These are phyloP conservation scores for Trinectes maculatus DNA, from an alignment of 2,113 vertebrate species.

Conservation along the genomic window DNA sequence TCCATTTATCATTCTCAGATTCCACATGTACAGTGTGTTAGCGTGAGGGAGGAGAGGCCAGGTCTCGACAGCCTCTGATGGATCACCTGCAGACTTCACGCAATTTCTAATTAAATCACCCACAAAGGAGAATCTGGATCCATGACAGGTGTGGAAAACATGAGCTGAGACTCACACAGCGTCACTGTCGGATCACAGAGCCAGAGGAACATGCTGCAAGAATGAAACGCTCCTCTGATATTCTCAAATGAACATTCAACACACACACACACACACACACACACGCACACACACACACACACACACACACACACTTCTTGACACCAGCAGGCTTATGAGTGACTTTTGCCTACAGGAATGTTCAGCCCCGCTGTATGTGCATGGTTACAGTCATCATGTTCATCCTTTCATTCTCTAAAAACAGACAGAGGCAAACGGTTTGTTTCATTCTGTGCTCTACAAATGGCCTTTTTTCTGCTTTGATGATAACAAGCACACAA, in stretches of 20 bases:
- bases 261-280: too few species aligned
- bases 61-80: conserved; percentile 43
- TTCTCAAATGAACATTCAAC: too few species aligned
- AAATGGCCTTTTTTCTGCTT: neutral
- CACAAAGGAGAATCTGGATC: conserved; percentile 15
- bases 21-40: conserved; percentile 42
- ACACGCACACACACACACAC: too few species aligned
- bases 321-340: neutral
- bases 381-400: too few species aligned
- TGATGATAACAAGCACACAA: too few species aligned
- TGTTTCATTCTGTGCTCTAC: neutral
- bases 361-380: neutral
- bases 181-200: neutral
- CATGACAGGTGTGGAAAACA: conserved; percentile 10
- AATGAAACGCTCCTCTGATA: too few species aligned
- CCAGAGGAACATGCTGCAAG: conserved; percentile 20
- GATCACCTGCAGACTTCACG: conserved; percentile 52
- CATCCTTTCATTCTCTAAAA: too few species aligned
- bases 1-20: conserved; percentile 61
- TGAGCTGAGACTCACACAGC: conserved; percentile 4
- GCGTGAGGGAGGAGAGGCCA: conserved; percentile 25
- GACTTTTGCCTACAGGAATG: neutral
- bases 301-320: neutral
- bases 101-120: conserved; percentile 49
- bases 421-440: too few species aligned